A percentile compares a stretch with the other conserved stretches of the same genome.
phyloP scores from a whole-genome alignment of 1,140 invertebrate genomes.

The Hylaeus volcanicus region DNA sequence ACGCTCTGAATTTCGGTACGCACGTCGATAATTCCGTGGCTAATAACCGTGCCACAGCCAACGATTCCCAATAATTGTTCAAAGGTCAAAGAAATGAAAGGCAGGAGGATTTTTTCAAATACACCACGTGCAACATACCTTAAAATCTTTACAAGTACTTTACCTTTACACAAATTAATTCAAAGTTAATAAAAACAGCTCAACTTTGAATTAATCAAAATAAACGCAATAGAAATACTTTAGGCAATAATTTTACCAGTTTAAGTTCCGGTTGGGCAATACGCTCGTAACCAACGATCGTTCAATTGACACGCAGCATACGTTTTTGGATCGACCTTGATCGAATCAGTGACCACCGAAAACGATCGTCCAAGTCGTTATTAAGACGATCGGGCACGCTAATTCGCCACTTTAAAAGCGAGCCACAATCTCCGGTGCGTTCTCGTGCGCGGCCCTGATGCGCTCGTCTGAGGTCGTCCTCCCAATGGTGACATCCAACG shows the following conservation, averaged over 20 bases:
- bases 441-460: conserved; percentile 67
- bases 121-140: no score
- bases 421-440: conserved; percentile 60
- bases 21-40: conserved; percentile 33
- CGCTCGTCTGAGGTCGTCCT: conserved; percentile 65
- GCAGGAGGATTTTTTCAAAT: no score
- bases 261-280: conserved; percentile 16
- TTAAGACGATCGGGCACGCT: conserved; percentile 44
- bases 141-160: no score
- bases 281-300: conserved; percentile 20
- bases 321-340: conserved; percentile 42
- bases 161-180: no score
- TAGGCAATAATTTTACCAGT: no score
- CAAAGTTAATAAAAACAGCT: no score
- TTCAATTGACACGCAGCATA: conserved; percentile 6
- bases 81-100: background rate
- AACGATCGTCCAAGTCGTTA: conserved; percentile 54
- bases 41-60: conserved; percentile 21
- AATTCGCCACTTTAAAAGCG: conserved; percentile 74
- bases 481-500: conserved; percentile 72
- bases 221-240: no score
- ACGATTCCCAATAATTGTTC: background rate
- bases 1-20: conserved; percentile 24
- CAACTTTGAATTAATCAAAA: no score
- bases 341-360: conserved; percentile 38